Percentiles rank a stretch among this genome's conserved stretches.
These are phyloP conservation scores for Lucinisca nassula DNA, from an alignment of 2,888 invertebrate genomes.

Conservation along the genomic window DNA sequence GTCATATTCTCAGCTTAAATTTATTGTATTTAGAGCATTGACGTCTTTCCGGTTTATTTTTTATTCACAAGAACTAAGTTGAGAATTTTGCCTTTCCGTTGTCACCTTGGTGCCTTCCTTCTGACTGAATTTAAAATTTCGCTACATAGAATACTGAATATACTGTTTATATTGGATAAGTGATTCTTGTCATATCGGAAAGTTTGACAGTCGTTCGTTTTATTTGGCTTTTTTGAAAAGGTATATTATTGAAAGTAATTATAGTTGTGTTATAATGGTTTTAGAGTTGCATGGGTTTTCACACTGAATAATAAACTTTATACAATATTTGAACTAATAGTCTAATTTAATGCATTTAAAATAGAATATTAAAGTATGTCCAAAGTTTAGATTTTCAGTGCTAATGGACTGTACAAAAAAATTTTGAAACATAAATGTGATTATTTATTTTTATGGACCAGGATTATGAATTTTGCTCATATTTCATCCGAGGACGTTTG, in stretches of 20 bases:
- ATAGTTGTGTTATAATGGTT: not conserved
- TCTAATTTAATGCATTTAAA: too few relatives aligned
- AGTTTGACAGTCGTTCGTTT: not conserved
- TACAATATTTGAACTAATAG: not conserved
- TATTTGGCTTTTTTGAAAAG: not conserved
- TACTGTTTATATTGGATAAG: not conserved
- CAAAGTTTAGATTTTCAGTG: too few relatives aligned
- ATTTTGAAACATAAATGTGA: too few relatives aligned
- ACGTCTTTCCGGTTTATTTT: constrained; percentile 8
- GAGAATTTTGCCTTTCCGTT: not conserved
- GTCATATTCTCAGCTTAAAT: constrained; percentile 10
- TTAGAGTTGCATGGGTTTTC: not conserved
- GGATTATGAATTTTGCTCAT: too few relatives aligned
- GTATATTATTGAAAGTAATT: not conserved
- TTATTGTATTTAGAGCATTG: not conserved
- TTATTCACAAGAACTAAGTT: not conserved
- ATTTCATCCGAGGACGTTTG: too few relatives aligned
- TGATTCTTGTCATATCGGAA: not conserved
- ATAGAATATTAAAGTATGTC: too few relatives aligned
- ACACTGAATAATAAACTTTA: not conserved
- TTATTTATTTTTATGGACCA: too few relatives aligned
- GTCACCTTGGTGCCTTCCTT: not conserved
- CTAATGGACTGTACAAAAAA: too few relatives aligned
- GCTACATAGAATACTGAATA: not conserved
- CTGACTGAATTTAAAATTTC: not conserved